Conservation (phyloP, 1,140 invertebrate genomes). For the Wiebesia pumilae region DNA sequence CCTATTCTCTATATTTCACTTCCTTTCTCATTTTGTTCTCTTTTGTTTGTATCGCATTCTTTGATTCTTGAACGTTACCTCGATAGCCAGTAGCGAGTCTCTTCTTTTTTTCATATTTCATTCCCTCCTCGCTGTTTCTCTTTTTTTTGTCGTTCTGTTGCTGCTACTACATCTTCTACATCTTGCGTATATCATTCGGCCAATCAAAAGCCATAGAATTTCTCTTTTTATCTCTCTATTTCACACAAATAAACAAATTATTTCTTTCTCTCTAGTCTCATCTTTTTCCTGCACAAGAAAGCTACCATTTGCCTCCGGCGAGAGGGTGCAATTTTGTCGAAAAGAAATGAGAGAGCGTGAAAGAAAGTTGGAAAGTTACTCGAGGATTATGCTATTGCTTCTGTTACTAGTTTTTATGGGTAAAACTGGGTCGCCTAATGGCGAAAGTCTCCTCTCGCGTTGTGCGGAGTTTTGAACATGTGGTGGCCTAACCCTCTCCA, state of each 20-base stretch:
- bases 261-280: background rate
- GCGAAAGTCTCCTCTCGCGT: slow-evolving; percentile 45
- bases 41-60: background rate
- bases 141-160: background rate
- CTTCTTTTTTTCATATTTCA: background rate
- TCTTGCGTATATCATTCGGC: background rate
- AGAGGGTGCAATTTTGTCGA: background rate
- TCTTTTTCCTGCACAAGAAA: background rate
- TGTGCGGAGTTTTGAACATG: background rate
- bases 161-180: background rate
- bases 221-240: background rate
- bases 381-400: background rate
- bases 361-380: background rate
- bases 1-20: background rate
- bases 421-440: slow-evolving; percentile 61
- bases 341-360: background rate
- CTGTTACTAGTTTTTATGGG: slow-evolving; percentile 55
- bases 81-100: background rate
- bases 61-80: background rate
- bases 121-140: background rate
- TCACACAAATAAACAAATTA: background rate
- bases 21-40: background rate
- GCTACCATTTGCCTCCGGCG: too few relatives aligned
- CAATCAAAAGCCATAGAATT: background rate
- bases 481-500: slow-evolving; percentile 1